Conservation (phyloP, 2,888 invertebrate genomes). For the Tachystola acroxantha region DNA sequence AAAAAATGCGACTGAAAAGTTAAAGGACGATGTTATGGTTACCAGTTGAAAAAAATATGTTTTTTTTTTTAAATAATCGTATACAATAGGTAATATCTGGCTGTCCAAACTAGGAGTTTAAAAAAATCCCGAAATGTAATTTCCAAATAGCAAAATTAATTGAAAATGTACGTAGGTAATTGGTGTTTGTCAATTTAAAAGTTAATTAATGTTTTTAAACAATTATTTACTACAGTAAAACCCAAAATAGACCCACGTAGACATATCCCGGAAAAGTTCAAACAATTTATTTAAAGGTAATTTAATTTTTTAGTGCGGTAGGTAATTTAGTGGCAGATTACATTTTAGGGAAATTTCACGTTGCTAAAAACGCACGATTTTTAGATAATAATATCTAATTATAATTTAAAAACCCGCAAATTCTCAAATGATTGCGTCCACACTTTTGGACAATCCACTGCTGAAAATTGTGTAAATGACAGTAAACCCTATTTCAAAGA, state of each 20-base stretch:
- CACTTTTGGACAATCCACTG: too few species aligned
- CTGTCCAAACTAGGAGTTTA: background rate
- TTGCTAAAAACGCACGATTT: background rate
- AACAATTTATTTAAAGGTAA: background rate
- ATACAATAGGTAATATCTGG: background rate
- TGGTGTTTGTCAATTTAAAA: conserved; percentile 43
- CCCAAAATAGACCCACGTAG: too few species aligned
- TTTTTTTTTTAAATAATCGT: background rate
- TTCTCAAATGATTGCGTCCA: too few species aligned
- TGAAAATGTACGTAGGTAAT: conserved; percentile 9
- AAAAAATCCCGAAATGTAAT: conserved; percentile 4
- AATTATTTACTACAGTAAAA: conserved; percentile 2
- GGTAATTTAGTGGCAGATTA: conserved; percentile 2
- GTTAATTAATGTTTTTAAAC: conserved; percentile 31
- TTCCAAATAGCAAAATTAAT: conserved; percentile 3
- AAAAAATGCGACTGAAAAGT: conserved; percentile 21
- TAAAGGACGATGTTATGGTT: conserved; percentile 30
- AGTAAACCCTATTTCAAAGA: too few species aligned
- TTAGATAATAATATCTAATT: too few species aligned
- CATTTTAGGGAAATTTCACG: background rate
- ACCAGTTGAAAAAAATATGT: conserved; percentile 17
- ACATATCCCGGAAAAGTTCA: background rate
- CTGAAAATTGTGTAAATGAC: too few species aligned
- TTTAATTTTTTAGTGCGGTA: background rate
- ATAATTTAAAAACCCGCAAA: too few species aligned